A percentile compares a stretch with the other conserved stretches of the same genome.
Conservation (phyloP, 2,113 vertebrate species). For the Pandion haliaetus region DNA sequence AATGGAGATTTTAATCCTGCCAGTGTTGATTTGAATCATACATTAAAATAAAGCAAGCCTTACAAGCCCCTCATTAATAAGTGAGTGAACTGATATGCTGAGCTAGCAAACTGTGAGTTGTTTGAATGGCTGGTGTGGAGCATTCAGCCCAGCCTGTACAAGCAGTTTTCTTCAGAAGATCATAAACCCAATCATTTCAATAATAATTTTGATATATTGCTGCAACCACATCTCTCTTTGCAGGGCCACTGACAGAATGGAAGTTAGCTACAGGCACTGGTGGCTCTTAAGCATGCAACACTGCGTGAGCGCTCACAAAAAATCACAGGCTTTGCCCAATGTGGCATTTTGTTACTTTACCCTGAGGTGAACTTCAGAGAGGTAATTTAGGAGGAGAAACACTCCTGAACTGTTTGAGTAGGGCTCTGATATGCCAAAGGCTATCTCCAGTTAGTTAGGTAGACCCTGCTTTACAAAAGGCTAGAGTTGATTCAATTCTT, state of each 20-base stretch:
- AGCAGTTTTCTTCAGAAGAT: not conserved
- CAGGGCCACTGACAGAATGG: not conserved
- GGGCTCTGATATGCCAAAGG: not conserved
- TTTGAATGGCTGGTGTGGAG: not conserved
- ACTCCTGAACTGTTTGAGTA: not conserved
- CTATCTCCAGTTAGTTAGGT: not conserved
- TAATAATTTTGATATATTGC: not conserved
- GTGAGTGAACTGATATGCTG: not conserved
- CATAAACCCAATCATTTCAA: not conserved
- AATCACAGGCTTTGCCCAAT: not conserved
- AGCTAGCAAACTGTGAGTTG: not conserved
- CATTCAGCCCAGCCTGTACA: not conserved
- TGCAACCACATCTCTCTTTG: not conserved
- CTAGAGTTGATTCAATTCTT: not conserved
- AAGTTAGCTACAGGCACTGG: not conserved
- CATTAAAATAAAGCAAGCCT: not conserved
- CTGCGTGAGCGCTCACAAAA: not conserved
- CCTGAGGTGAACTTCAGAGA: not conserved
- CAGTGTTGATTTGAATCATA: not conserved
- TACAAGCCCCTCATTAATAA: conserved; percentile 16
- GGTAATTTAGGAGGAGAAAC: not conserved
- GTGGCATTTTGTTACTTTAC: not conserved
- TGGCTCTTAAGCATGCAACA: not conserved
- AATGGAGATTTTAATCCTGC: not conserved
- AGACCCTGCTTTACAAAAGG: not conserved